Evolutionary conservation across 2,888 invertebrate species (phyloP), one percentile per base, ranked within the genome.

Genomic region (Palloptera scutellata): DNA sequence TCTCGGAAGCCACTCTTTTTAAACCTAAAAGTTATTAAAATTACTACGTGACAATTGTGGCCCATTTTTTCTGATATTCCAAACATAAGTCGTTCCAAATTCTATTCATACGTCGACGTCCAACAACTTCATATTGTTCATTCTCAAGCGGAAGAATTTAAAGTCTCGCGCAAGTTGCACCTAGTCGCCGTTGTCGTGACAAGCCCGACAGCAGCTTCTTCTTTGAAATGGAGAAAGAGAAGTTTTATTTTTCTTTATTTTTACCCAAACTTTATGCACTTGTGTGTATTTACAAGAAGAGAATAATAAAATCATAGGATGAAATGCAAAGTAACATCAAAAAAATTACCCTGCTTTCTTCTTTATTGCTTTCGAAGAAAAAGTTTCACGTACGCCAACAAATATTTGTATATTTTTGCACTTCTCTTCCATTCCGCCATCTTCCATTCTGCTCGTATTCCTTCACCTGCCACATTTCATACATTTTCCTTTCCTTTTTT

Each of bases 111-210:
- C 30, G 30, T 30, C 30, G 30, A 30, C 30, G 6, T 4, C 2
- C 30, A 11, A 48, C 48, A n/a, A 6, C 8, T 15, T 5, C 48
- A 48, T 11, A 13, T 15, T 13, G 13, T 48, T 13, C 48, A 15
- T 15, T 48, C 10, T 48, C 48, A 15, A 48, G 48, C 48, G 48
- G 48, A 48, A 48, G 48, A 48, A 48, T 48, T 48, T 48, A 48
- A 48, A 48, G 48, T 48, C 45, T 45, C n/a, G 30, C 30, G 12
- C 48, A 48, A 48, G 48, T 48, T 11, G 48, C n/a, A n/a, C n/a
- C n/a, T 30, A 30, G 30, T 30, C 30, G 30, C 6, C 30, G 30
- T 48, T 48, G 48, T 48, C 48, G 48, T 30, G 48, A 13, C 10
- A 4, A 5, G 13, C 48, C 15, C 1, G 5, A 48, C 15, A 48